Evolutionary conservation across 1,140 invertebrate species (phyloP).

Genomic region (Diabrotica virgifera): DNA sequence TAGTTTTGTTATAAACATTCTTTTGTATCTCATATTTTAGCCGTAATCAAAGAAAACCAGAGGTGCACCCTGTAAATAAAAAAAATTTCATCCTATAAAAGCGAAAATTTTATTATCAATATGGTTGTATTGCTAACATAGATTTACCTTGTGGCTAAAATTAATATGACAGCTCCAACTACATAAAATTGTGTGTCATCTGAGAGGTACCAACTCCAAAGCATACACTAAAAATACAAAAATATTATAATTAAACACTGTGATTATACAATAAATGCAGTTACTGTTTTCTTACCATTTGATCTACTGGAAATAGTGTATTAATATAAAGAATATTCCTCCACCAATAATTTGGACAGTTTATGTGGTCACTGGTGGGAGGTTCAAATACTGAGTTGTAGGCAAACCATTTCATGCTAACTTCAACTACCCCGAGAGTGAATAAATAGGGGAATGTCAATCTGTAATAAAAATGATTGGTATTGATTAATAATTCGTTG

Average conservation of each 20-base stretch:
- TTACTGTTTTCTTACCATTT: conserved; percentile 63
- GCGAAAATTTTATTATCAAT: no score
- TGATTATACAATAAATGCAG: background rate
- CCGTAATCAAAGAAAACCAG: no score
- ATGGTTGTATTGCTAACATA: no score
- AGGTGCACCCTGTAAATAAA: no score
- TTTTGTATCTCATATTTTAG: no score
- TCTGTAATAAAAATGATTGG: conserved; percentile 47
- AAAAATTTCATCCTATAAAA: no score
- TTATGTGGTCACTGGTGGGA: conserved; percentile 73
- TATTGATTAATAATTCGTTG: background rate
- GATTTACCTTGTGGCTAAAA: conserved; percentile 59
- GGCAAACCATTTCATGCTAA: conserved; percentile 79
- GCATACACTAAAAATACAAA: conserved; percentile 68
- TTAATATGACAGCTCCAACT: conserved; percentile 72
- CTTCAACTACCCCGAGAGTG: conserved; percentile 72
- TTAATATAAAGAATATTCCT: conserved; percentile 81
- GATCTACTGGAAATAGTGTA: conserved; percentile 77
- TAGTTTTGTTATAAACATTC: no score
- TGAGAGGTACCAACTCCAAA: conserved; percentile 87
- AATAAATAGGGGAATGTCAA: conserved; percentile 83
- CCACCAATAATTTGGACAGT: conserved; percentile 84
- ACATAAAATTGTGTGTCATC: conserved; percentile 84
- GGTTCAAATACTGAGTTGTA: conserved; percentile 79
- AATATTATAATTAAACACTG: background rate